Percentiles rank a stretch among this genome's conserved stretches.
phyloP scores from a whole-genome alignment of 2,888 invertebrate species.

The Dolichopus griseipennis region DNA sequence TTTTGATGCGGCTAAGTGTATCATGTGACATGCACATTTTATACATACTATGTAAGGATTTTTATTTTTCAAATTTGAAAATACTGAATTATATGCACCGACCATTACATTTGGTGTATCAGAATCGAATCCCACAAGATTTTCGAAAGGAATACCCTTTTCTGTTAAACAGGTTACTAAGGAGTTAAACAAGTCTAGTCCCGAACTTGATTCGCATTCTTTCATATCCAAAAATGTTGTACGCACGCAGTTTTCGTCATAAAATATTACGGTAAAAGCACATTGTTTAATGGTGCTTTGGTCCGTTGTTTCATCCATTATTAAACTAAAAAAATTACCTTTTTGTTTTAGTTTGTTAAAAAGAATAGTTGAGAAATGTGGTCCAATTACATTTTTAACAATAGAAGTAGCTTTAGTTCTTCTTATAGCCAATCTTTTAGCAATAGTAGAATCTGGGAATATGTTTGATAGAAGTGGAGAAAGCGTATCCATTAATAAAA shows the following conservation, averaged over 20 bases:
- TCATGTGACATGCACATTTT: not conserved
- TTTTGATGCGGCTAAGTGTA: not conserved
- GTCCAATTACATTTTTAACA: constrained; percentile 2
- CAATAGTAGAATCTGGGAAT: constrained; percentile 8
- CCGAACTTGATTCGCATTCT: not conserved
- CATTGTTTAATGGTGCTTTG: constrained; percentile 4
- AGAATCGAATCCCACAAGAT: not conserved
- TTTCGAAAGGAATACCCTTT: not conserved
- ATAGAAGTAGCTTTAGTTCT: constrained; percentile 10
- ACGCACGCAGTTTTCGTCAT: not conserved
- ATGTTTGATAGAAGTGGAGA: not conserved
- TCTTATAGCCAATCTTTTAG: not conserved
- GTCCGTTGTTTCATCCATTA: constrained; percentile 10
- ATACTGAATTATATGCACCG: not conserved
- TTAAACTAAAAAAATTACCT: not conserved
- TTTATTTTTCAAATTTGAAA: not conserved
- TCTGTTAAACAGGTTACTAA: not conserved
- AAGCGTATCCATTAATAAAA: constrained; percentile 8
- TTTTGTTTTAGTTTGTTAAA: not conserved
- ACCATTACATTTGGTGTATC: constrained; percentile 7
- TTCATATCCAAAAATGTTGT: not conserved
- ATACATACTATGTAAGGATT: not conserved
- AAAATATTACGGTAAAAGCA: constrained; percentile 5
- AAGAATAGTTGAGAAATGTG: not conserved
- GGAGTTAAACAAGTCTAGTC: not conserved